Base-by-base conservation (phyloP, 2,888 invertebrate genomes). In the Caenorhabditis virilis region DNA sequence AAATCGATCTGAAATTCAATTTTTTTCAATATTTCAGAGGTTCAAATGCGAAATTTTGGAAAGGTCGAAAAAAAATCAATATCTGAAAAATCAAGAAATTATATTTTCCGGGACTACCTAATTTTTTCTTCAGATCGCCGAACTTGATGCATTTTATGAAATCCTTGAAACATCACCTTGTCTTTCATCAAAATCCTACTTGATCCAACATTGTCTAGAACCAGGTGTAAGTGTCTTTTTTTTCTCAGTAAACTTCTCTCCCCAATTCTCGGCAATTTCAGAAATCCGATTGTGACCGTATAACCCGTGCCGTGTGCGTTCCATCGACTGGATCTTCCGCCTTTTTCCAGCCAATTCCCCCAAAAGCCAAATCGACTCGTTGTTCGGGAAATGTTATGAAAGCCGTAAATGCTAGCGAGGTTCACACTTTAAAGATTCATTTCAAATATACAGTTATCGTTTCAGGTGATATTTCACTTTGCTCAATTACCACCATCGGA, bases 311-410 rank as follows among this genome's bases (percentile, higher is more conserved):
- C 9, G 55, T 72, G 26, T 56, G 63, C 38, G 62, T 69, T 7
- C 72, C 69, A 15, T 52, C 69, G 15, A 52, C 56, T 15, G 49
- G 61, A 20, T 50, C 52, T 11, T 60, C 72, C 11, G 61, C 64
- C 13, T 72, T 72, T 54, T 72, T 69, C 39, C 72, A 72, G 45
- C 72, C 72, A 15, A 62, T 62, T 27, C 62, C 62, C 11, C 62
- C 62, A n/a, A 62, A 62, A 49, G 52, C 62, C 11, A 62, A 62
- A 48, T 25, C 47, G 2, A 48, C 52, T 35, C 46, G 52, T 7
- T 57, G 48, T 16, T 18, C 16, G 15, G 43, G 27, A 27, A 52
- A 57, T 20, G 49, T 57, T 11, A 13, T 57, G 20, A 62, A 62
- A 20, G 56, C 62, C 15, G 53, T 52, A 7, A 56, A 62, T 45